phyloP scores from a whole-genome alignment of 2,113 vertebrate species.

The Isurus oxyrinchus region DNA sequence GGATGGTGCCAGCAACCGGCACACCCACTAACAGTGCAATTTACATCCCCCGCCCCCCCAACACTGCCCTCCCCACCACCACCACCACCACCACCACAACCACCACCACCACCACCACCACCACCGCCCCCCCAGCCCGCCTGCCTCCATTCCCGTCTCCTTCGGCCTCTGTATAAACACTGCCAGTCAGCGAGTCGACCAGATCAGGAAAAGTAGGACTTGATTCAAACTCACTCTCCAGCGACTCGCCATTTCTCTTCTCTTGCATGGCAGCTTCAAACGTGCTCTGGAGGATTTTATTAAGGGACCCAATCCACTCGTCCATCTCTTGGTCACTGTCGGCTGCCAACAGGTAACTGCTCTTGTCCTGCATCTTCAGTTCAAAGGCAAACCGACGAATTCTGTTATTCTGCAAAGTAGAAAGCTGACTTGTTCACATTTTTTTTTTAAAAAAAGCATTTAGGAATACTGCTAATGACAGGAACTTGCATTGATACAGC shows the following conservation, averaged over 20 bases:
- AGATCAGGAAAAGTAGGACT: not conserved
- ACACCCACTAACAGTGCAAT: not conserved
- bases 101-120: no score
- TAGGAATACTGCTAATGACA: not conserved
- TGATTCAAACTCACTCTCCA: slow-evolving; percentile 67
- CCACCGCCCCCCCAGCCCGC: no score
- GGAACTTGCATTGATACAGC: not conserved
- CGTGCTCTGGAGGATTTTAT: slow-evolving; percentile 92
- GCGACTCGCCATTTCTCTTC: slow-evolving; percentile 87
- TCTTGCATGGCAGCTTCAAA: slow-evolving; percentile 97
- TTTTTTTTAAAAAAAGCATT: not conserved
- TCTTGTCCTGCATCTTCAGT: slow-evolving; percentile 99
- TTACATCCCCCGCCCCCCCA: no score
- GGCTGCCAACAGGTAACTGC: slow-evolving; percentile 86
- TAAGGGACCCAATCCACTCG: slow-evolving; percentile 87
- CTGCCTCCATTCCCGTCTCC: not conserved
- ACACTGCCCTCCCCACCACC: no score
- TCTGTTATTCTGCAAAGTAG: slow-evolving; percentile 75
- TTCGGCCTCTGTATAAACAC: not conserved
- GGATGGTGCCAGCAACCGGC: not conserved
- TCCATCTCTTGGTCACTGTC: slow-evolving; percentile 94
- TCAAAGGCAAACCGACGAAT: slow-evolving; percentile 92
- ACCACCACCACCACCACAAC: no score
- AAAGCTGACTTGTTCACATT: not conserved
- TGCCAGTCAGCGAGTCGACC: no score